phyloP scores from a whole-genome alignment of 2,113 vertebrate species.

The Pseudolaguvia tuberculata region DNA sequence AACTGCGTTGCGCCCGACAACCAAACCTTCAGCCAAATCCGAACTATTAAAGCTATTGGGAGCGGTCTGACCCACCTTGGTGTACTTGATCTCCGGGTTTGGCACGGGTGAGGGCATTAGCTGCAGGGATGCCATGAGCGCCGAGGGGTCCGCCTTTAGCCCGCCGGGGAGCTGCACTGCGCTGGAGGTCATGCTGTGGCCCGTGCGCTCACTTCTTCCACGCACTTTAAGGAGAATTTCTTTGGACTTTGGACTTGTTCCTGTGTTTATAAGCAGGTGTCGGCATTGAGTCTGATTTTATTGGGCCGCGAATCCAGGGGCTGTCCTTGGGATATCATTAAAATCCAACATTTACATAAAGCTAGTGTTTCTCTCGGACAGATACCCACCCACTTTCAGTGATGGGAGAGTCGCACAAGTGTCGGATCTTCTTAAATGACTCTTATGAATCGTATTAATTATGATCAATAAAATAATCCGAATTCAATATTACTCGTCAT shows the following conservation, averaged over 20 bases:
- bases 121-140: conserved; percentile 93
- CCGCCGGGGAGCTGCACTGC: conserved; percentile 89
- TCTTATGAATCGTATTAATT: too few relatives aligned
- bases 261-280: conserved; percentile 97
- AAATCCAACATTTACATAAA: conserved; percentile 78
- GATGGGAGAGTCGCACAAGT: background rate
- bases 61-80: conserved; percentile 77
- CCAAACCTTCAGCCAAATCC: background rate
- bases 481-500: background rate
- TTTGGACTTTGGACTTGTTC: conserved; percentile 73
- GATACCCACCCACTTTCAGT: conserved; percentile 44
- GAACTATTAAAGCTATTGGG: background rate
- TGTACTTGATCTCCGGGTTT: conserved; percentile 95
- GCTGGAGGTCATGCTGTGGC: conserved; percentile 87
- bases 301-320: conserved; percentile 83
- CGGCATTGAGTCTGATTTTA: conserved; percentile 78
- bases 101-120: conserved; percentile 89
- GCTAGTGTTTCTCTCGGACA: conserved; percentile 29
- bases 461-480: too few relatives aligned
- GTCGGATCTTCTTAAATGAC: background rate
- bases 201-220: conserved; percentile 30
- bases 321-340: conserved; percentile 75
- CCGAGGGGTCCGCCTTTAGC: conserved; percentile 89
- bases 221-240: conserved; percentile 31
- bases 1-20: background rate